Evolutionary conservation across 2,888 invertebrate genomes (phyloP), one percentile per base, ranked within the genome.

Genomic region (Apoda limacodes): DNA sequence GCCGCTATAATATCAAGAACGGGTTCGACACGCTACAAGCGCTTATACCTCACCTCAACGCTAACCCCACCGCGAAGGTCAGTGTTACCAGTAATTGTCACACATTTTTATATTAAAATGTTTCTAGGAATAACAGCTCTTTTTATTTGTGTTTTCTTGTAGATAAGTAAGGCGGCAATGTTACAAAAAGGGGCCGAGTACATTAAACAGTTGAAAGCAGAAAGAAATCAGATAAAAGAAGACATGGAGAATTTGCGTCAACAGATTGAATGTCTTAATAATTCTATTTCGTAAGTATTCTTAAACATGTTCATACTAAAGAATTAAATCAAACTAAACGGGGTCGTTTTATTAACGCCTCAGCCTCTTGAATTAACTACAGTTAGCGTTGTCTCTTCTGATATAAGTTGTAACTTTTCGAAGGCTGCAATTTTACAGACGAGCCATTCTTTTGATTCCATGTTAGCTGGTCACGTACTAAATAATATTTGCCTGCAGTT

Each of bases 121-220:
- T 9, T 15, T 21, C 11, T 9, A 24, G 11, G 12, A 13, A 12
- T 19, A 25, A 2, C 12, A 7, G 14, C 10, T 22, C 13, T 35
- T 50, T 69, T 23, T 57, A n/a, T n/a, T n/a, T n/a, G n/a, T n/a
- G n/a, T n/a, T n/a, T n/a, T n/a, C n/a, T n/a, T n/a, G n/a, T n/a
- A 90, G 88, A 84, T 94, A 47, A 94, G 93, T 75, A 98, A 98
- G 78, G 97, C 97, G 22, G 95, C 95, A 10, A 95, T 97, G 94
- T 78, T 98, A 31, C 95, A 96, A 63, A 97, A 96, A 65, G 95
- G 97, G 35, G 97, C 96, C 4, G 96, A 98, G 50, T 95, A 96
- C 60, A 96, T 97, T 41, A 88, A 90, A 53, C 92, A 94, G 60
- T 72, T 98, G 48, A 90, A 93, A 50, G 81, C 86, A 13, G 97